Percentiles rank a stretch among this genome's conserved stretches.
Conservation (phyloP, 2,797 vertebrate species). For the Pyrocephalus nanus region DNA sequence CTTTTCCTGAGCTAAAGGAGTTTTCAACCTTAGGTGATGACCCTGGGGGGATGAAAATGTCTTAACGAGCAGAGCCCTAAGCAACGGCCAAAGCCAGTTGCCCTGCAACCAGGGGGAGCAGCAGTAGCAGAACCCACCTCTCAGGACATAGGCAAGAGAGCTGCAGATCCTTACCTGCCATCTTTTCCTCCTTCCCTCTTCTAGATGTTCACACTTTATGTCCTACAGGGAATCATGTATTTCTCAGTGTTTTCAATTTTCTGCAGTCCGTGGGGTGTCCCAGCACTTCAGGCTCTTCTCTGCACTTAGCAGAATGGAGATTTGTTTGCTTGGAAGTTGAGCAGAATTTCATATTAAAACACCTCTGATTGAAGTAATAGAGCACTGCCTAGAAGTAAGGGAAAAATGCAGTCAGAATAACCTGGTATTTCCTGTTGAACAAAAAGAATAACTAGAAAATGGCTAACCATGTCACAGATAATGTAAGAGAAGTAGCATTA, state of each 20-base stretch:
- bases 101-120: neutral
- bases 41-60: neutral
- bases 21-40: neutral
- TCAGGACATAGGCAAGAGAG: neutral
- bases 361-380: accelerated
- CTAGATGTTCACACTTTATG: neutral
- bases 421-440: neutral
- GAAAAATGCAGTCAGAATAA: neutral
- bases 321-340: neutral
- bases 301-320: neutral
- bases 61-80: neutral
- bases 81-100: neutral
- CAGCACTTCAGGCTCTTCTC: neutral
- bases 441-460: neutral
- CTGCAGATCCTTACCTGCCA: neutral
- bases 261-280: too few relatives aligned
- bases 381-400: neutral
- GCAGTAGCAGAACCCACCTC: neutral
- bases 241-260: neutral
- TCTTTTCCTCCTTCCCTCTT: neutral
- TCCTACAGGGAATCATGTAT: neutral
- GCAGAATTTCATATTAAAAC: neutral
- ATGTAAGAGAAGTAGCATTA: neutral
- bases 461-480: neutral
- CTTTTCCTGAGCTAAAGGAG: neutral